These are phyloP conservation scores for honey bee (Apis mellifera) DNA, from an alignment of 1,140 invertebrate species.

Conservation along the genomic window DNA sequence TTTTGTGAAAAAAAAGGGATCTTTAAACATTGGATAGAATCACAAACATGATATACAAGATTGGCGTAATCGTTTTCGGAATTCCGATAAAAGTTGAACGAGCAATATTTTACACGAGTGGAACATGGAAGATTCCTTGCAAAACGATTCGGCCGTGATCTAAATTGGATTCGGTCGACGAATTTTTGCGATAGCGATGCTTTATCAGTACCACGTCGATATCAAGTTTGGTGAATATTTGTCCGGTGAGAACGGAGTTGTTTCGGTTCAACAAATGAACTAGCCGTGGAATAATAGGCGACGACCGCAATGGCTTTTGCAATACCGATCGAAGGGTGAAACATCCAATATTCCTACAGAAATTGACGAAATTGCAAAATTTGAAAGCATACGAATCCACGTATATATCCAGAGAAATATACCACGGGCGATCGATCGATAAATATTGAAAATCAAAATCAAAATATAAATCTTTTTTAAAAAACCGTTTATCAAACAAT, in stretches of 20 bases:
- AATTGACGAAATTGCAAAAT: conserved; percentile 7
- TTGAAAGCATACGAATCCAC: not conserved
- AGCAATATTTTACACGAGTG: conserved; percentile 3
- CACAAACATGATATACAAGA: not conserved
- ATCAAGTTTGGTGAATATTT: conserved; percentile 42
- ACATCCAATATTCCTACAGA: not conserved
- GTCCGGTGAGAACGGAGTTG: conserved; percentile 24
- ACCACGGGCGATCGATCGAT: no score
- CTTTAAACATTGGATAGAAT: not conserved
- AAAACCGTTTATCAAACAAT: not conserved
- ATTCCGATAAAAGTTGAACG: conserved; percentile 8
- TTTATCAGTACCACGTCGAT: conserved; percentile 39
- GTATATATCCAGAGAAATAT: not conserved
- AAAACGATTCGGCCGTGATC: conserved; percentile 25
- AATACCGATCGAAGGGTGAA: conserved; percentile 7
- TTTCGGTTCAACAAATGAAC: conserved; percentile 36
- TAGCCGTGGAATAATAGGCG: conserved; percentile 27
- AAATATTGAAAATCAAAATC: not conserved
- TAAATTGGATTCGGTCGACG: conserved; percentile 37
- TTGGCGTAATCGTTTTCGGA: conserved; percentile 24
- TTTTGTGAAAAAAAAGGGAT: not conserved
- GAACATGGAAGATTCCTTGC: conserved; percentile 4
- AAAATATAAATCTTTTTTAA: not conserved
- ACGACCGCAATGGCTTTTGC: conserved; percentile 39
- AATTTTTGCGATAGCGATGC: conserved; percentile 38